Base-by-base conservation (phyloP, 2,113 vertebrate species). In the Craseonycteris thonglongyai region DNA sequence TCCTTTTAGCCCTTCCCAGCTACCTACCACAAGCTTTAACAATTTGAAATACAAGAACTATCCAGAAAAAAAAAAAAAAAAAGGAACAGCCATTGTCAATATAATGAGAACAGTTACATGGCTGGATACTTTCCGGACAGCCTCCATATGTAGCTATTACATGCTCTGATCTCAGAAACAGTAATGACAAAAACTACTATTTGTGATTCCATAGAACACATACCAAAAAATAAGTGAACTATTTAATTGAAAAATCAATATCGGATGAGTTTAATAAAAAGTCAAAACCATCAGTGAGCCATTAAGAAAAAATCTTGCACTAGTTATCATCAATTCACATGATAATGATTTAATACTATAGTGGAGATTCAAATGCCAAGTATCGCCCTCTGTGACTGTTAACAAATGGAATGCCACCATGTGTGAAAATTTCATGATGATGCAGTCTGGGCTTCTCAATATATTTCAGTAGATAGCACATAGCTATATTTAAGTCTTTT, bases 381-480 rank as follows among this genome's bases (percentile, higher is more conserved):
- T n/a, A 26, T 93, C 94, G 94, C 2, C 2, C 85, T 80, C 71
- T 86, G 76, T 56, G 72, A 81, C 93, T 71, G 56, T 90, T 96
- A 93, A 96, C 86, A 96, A 97, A 96, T 56, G 45, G 91, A 95
- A 56, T 93, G 95, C 92, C 59, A 68, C 83, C 85, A 90, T 59
- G 72, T 91, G 72, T 95, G 88, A 89, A 96, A 82, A 97, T 96
- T 95, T 94, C 91, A 87, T 83, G 68, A 91, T 88, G 95, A 97
- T 78, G 83, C 68, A 97, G 94, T 95, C 85, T 95, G 68, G 42
- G 51, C 72, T 89, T 91, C 65, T 68, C 72, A 42, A 78, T 82
- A 61, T 79, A 96, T 93, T 96, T 95, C 91, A 95, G 71, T 76
- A 84, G 58, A 83, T 38, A 87, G 79, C 49, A 80, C 89, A 63